These are phyloP conservation scores for Mesitornis unicolor DNA, from an alignment of 2,113 vertebrate genomes.

Conservation along the genomic window DNA sequence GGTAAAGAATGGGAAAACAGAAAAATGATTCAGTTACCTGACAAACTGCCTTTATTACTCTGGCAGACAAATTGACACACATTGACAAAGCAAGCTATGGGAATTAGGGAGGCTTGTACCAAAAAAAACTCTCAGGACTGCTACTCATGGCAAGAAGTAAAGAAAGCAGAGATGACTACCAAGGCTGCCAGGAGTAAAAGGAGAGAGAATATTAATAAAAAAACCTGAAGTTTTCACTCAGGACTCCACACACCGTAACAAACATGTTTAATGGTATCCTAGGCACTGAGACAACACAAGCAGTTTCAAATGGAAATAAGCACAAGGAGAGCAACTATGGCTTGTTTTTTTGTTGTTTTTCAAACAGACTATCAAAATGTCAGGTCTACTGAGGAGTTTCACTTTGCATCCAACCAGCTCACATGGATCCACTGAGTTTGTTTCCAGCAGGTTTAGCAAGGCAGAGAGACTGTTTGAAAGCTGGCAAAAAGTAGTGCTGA, in stretches of 20 bases:
- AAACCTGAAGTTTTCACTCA: not conserved
- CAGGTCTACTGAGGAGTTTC: not conserved
- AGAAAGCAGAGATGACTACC: not conserved
- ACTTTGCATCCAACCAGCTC: not conserved
- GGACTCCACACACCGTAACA: not conserved
- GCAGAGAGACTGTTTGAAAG: not conserved
- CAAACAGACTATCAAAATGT: not conserved
- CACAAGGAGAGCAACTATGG: not conserved
- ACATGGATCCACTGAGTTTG: not conserved
- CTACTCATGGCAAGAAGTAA: not conserved
- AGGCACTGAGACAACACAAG: not conserved
- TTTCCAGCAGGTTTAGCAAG: not conserved
- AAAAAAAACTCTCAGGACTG: not conserved
- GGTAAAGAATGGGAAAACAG: not conserved
- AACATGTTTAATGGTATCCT: not conserved
- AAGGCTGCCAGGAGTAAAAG: not conserved
- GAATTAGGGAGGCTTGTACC: not conserved
- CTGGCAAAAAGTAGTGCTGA: not conserved
- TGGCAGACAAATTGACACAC: not conserved
- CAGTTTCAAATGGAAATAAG: not conserved
- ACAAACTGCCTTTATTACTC: not conserved
- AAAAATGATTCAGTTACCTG: not conserved
- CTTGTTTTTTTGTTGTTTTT: not conserved
- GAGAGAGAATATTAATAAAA: not conserved
- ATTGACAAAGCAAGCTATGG: not conserved